Base-by-base conservation (phyloP, 2,888 invertebrate species). In the Trissolcus brochymenae region DNA sequence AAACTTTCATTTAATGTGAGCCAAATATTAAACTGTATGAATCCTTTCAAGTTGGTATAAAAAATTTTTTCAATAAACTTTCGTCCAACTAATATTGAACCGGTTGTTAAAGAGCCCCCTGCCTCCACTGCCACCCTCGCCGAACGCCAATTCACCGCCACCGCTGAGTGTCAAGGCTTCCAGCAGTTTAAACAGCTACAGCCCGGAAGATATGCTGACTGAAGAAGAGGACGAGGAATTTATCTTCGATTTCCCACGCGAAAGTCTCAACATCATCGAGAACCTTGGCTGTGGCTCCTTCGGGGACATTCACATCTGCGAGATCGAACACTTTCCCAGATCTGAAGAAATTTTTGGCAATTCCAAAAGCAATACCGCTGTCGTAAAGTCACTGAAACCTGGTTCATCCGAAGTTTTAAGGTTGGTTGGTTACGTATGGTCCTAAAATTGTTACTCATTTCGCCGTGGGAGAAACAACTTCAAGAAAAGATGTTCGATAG, bases 201-300 rank as follows among this genome's bases (percentile, higher is more conserved):
- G 88, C 80, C 88, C 85, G 82, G 91, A 82, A 89, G 91, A 87
- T 86, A 86, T 91, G 84, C 90, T 90, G 79, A 90, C 91, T 76
- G 90, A 91, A 80, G 90, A 91, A 79, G 91, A 91, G 79, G 89
- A 90, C 72, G 85, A 90, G 46, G 89, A 89, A 78, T 76, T 81
- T 65, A 84, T 88, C 80, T 79, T 91, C 81, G 93, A 93, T 89
- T 93, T 95, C 90, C 94, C 94, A 17, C 91, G 94, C 81, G 93
- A 94, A 84, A 92, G 93, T 85, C 91, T 95, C 81, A 91, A 92
- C 86, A 93, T 95, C 88, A 91, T 94, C 81, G 94, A 95, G 89
- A 94, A 94, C 87, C 90, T 95, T 68, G 95, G 95, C 66, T 92
- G 93, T 82, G 95, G 95, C 78, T 92, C 93, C 84, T 95, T 94